Base-by-base conservation (phyloP, 2,797 vertebrate genomes). In the Pangasius macronema region DNA sequence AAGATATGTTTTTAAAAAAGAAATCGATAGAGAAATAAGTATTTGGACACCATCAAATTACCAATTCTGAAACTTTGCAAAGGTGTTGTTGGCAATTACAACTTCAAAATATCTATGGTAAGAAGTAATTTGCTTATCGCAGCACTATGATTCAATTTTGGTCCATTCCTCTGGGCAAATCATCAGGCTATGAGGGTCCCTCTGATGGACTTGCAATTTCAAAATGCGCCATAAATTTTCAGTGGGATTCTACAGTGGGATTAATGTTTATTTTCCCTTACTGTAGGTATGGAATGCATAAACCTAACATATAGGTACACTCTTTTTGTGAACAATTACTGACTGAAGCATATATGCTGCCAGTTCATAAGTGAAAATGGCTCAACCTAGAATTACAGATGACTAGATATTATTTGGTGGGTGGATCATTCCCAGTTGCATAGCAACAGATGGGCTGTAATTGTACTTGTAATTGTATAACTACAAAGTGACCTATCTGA, bases 381-480 rank as follows among this genome's bases (percentile, higher is more conserved):
- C 49, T 77, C 27, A 76, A 80, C 18, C 20, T 57, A 36, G 55
- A 59, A 80, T 59, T 57, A 80, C 55, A 59, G 53, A 59, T 80
- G 22, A 51, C 20, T 5, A 39, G 53, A 39, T 59, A 59, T 51
- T 53, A 53, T 27, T 59, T 80, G 55, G 77, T 55, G 59, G 77
- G 77, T 59, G 22, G 33, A 80, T 80, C 55, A 14, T 39, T 59
- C 77, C 33, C 55, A 39, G 77, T 80, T 59, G 33, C 77, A 80
- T 80, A 39, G 77, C 55, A 80, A 80, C 77, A 80, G 55, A 57
- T 59, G 30, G 30, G 13, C 53, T 59, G 55, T 59, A 80, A 59
- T 59, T 80, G 77, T 80, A 80, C 55, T 39, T 80, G 77, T 59
- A 59, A 59, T 24, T 80, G 20, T 80, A 59, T 59, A 59, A 80